These are phyloP conservation scores for Xestia ashworthii DNA, from an alignment of 2,888 invertebrate genomes.

Conservation along the genomic window DNA sequence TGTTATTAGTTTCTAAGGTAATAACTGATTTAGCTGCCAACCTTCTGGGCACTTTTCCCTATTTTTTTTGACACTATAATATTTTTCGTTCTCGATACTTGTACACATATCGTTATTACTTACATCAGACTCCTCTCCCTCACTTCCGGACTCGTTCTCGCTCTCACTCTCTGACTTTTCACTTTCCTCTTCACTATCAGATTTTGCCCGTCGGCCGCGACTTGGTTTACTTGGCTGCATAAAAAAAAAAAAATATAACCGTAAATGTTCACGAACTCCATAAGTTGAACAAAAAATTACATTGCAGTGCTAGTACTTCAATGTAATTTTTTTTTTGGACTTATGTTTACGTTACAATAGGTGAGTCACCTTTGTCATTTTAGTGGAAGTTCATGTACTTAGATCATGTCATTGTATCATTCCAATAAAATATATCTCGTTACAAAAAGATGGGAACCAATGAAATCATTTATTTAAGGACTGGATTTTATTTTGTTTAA, in stretches of 20 bases:
- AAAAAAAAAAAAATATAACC: slow-evolving; percentile 17
- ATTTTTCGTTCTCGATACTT: neutral
- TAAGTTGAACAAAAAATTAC: no score
- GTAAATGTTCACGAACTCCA: neutral
- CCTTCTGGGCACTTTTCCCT: neutral
- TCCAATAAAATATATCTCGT: neutral
- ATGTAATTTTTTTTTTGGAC: no score
- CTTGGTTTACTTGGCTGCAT: slow-evolving; percentile 71
- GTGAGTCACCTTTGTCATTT: neutral
- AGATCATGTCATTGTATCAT: neutral
- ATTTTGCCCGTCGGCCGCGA: slow-evolving; percentile 83
- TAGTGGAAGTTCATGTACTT: neutral
- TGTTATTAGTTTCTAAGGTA: no score
- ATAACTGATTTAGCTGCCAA: neutral
- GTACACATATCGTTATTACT: slow-evolving; percentile 69
- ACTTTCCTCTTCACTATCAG: slow-evolving; percentile 89
- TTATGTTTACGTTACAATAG: neutral
- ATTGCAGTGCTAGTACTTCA: neutral
- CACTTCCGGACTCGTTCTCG: slow-evolving; percentile 86
- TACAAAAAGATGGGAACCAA: neutral
- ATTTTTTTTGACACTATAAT: neutral
- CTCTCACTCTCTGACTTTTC: slow-evolving; percentile 89
- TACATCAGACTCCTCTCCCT: slow-evolving; percentile 88
- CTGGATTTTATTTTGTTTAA: neutral
- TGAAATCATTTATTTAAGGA: neutral